Evolutionary conservation across 2,797 vertebrate genomes (phyloP).

Genomic region (Tympanoctomys barrerae): DNA sequence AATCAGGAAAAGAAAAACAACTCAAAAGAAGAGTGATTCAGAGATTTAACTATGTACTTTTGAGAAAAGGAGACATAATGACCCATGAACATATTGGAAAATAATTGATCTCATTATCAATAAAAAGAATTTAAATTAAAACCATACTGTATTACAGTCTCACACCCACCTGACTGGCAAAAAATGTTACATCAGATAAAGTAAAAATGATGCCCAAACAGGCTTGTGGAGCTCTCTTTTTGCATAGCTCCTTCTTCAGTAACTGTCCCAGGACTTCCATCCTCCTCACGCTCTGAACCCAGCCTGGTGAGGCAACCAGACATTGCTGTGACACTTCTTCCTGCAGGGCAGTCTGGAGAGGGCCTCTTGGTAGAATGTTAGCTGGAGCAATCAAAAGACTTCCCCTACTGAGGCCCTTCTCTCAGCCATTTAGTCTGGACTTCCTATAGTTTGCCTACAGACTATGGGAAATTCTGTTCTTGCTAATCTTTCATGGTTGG

Average conservation of each 20-base stretch:
- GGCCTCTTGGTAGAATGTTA: neutral
- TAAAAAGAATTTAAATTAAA: constrained; percentile 11
- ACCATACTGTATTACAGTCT: neutral
- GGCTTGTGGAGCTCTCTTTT: neutral
- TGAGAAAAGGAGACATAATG: neutral
- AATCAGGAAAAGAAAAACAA: neutral
- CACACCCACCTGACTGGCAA: neutral
- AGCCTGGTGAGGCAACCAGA: neutral
- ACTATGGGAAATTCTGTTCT: neutral
- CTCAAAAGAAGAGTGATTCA: neutral
- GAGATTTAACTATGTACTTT: neutral
- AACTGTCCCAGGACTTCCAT: neutral
- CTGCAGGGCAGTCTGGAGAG: neutral
- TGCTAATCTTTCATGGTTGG: neutral
- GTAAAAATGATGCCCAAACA: neutral
- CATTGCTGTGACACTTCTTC: neutral
- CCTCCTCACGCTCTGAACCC: neutral
- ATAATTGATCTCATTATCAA: neutral
- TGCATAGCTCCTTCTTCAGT: neutral
- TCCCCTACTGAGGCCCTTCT: neutral
- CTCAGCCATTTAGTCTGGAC: neutral
- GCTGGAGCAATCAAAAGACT: neutral
- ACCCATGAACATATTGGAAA: neutral
- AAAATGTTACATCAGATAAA: neutral
- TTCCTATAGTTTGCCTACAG: neutral